phyloP scores from a whole-genome alignment of 2,113 vertebrate species.

The Eublepharis macularius region DNA sequence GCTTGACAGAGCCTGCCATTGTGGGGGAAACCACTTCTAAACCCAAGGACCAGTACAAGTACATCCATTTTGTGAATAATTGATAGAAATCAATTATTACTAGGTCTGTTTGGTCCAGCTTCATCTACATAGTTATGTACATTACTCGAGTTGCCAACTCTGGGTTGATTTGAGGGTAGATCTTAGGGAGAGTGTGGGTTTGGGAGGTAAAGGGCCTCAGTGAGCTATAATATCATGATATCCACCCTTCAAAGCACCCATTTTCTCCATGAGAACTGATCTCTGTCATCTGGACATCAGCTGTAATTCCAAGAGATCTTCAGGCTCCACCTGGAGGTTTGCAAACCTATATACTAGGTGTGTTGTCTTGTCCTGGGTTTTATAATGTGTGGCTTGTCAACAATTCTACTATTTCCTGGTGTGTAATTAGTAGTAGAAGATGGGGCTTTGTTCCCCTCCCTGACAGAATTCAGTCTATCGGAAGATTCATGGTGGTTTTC shows the following conservation, averaged over 20 bases:
- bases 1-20: too few species aligned
- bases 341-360: neutral
- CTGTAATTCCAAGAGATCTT: too few species aligned
- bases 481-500: neutral
- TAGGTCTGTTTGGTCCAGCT: neutral
- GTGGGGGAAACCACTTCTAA: neutral
- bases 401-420: neutral
- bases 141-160: too few species aligned
- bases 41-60: neutral
- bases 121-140: too few species aligned
- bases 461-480: neutral
- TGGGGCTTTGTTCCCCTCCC: neutral
- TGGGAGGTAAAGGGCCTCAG: too few species aligned
- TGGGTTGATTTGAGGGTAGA: too few species aligned
- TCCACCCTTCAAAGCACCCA: too few species aligned
- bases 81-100: constrained; percentile 6
- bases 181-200: too few species aligned
- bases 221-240: too few species aligned
- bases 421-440: neutral
- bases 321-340: too few species aligned
- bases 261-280: too few species aligned
- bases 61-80: constrained; percentile 35
- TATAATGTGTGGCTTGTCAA: neutral
- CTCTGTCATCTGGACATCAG: too few species aligned
- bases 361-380: neutral